Base-by-base conservation (phyloP, 1,140 invertebrate species). In the Colletes gigas region DNA sequence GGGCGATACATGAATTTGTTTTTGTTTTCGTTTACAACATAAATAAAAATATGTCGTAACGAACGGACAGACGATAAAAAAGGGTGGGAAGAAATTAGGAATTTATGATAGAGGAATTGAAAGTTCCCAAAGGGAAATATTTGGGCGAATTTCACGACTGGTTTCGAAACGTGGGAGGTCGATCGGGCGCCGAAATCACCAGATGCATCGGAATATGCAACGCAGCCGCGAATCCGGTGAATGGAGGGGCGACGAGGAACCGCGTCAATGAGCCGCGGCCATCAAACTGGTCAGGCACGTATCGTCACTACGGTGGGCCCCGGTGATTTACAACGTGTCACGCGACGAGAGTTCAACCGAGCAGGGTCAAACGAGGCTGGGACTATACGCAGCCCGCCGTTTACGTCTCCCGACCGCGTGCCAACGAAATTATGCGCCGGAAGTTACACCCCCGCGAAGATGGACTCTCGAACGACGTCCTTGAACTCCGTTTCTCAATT, bases 201-300 rank as follows among this genome's bases (percentile, higher is more conserved):
- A 62, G 72, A 85, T 82, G 71, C 80, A 68, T 52, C 9, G 19
- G 71, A 66, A 82, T 82, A 78, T 60, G 62, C 52, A 75, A 78
- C 68, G 83, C 79, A 72, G 54, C 54, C 69, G 71, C 83, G 81
- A 72, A 54, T 87, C 73, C 86, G 82, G 85, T 90, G 90, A 91
- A 91, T 91, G 90, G 86, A 90, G 88, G 85, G 86, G 84, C 83
- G 86, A 85, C 85, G 89, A 89, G 83, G 86, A 90, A 88, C 73
- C 87, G 88, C 89, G 89, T 91, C 89, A 91, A 90, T 90, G 89
- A 90, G 89, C 89, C 86, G 89, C 89, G 82, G 87, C 89, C 90
- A 90, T 91, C 89, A 90, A 91, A 90, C 85, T 87, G 87, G 81
- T 83, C 89, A 90, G 90, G 87, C 89, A 73, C 86, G 90, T 90